Evolutionary conservation across 2,113 vertebrate species (phyloP).

Genomic region (Emberiza fucata): DNA sequence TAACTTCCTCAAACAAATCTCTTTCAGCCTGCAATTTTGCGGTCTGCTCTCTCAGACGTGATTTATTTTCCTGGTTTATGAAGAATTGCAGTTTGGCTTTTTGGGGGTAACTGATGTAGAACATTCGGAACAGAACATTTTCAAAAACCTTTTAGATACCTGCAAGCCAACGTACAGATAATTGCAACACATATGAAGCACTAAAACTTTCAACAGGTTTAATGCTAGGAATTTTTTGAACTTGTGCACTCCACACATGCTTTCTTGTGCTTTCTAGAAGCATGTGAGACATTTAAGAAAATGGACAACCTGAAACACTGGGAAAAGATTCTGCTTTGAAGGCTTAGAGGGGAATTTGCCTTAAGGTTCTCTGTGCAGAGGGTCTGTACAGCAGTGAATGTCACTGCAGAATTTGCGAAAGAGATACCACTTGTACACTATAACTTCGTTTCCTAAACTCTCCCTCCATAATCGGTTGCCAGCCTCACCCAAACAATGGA

Average conservation of each 20-base stretch:
- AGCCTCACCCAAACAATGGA: neutral
- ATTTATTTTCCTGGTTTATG: neutral
- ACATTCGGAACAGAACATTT: neutral
- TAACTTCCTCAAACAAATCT: neutral
- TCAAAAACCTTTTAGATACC: neutral
- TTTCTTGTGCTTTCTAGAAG: neutral
- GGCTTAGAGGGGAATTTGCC: neutral
- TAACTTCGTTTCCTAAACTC: neutral
- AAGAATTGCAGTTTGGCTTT: neutral
- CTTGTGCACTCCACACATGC: neutral
- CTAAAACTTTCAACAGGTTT: neutral
- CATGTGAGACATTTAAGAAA: neutral
- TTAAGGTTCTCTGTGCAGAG: neutral
- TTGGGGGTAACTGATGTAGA: neutral
- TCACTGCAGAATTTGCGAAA: neutral
- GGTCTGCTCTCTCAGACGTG: neutral
- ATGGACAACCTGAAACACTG: neutral
- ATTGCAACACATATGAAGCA: neutral
- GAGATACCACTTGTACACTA: neutral
- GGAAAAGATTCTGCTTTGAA: neutral
- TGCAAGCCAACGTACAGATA: neutral
- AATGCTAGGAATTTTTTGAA: neutral
- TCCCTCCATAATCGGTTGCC: neutral
- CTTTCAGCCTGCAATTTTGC: neutral
- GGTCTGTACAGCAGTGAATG: neutral